Conservation (phyloP, 2,113 vertebrate species). For the Ctenomys sociabilis region DNA sequence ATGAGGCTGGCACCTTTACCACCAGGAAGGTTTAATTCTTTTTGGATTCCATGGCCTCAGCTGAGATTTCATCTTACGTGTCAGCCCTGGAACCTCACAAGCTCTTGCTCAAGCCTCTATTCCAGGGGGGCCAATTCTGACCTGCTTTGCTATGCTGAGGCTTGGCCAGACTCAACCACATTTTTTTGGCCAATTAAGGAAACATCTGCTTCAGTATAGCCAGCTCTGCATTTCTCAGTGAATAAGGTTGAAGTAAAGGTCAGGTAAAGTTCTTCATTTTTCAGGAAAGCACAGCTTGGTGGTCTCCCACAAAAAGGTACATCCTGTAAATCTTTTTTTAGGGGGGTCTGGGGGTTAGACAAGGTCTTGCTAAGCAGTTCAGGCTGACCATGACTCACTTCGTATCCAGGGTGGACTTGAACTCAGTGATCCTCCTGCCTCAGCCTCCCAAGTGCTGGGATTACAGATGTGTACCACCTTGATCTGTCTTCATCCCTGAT, state of each 20-base stretch:
- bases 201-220: not conserved
- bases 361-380: too few species aligned
- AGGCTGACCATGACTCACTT: too few species aligned
- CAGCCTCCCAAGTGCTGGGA: too few species aligned
- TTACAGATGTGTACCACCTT: too few species aligned
- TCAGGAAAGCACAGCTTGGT: not conserved
- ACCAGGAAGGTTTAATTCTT: not conserved
- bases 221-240: not conserved
- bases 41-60: not conserved
- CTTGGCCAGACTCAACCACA: not conserved
- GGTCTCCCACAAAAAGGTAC: not conserved
- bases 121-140: not conserved
- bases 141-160: not conserved
- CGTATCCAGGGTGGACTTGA: too few species aligned
- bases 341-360: too few species aligned
- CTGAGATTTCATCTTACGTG: not conserved
- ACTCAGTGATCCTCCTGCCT: too few species aligned
- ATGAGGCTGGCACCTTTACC: not conserved
- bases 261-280: not conserved
- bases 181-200: not conserved
- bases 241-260: not conserved
- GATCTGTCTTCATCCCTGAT: not conserved
- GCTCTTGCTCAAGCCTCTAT: not conserved
- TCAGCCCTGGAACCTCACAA: not conserved
- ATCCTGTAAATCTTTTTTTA: not conserved